These are phyloP conservation scores for Lepilemur septentrionalis DNA, from an alignment of 2,797 vertebrate genomes.

Conservation along the genomic window DNA sequence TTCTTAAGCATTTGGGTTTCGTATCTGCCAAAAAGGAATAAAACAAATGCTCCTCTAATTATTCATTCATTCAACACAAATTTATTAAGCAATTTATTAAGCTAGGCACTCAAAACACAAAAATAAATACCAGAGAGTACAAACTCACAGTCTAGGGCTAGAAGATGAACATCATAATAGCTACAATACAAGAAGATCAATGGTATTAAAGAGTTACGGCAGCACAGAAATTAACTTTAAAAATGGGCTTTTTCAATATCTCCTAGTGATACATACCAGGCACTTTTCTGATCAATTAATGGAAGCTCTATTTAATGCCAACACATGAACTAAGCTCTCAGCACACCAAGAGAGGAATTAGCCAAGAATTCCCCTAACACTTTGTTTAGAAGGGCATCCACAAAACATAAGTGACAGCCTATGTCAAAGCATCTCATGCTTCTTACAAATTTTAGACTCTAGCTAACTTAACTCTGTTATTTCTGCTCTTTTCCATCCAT, in stretches of 20 bases:
- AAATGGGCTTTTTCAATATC: slow-evolving; percentile 9
- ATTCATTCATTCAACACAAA: slow-evolving; percentile 44
- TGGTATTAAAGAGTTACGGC: neutral
- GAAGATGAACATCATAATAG: neutral
- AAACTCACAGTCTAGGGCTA: neutral
- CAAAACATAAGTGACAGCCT: slow-evolving; percentile 65
- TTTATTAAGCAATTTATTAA: slow-evolving; percentile 3
- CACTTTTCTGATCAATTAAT: slow-evolving; percentile 74
- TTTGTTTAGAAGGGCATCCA: slow-evolving; percentile 64
- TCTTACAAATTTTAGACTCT: slow-evolving; percentile 47
- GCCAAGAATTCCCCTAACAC: slow-evolving; percentile 62
- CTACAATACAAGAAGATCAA: neutral
- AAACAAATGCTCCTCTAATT: slow-evolving; percentile 29
- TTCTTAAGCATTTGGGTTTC: neutral
- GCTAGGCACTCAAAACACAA: neutral
- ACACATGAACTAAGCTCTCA: slow-evolving; percentile 34
- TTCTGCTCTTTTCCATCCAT: slow-evolving; percentile 67
- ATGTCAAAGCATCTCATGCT: slow-evolving; percentile 47
- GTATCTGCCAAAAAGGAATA: neutral
- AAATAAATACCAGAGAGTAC: neutral
- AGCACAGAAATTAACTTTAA: slow-evolving; percentile 35
- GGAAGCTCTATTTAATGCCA: slow-evolving; percentile 55
- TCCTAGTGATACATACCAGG: neutral
- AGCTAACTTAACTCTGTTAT: slow-evolving; percentile 41
- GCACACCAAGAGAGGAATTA: slow-evolving; percentile 37